These are phyloP conservation scores for Hemicentrotus pulcherrimus DNA, from an alignment of 35 echinoderm and acorn worm species.

Conservation along the genomic window DNA sequence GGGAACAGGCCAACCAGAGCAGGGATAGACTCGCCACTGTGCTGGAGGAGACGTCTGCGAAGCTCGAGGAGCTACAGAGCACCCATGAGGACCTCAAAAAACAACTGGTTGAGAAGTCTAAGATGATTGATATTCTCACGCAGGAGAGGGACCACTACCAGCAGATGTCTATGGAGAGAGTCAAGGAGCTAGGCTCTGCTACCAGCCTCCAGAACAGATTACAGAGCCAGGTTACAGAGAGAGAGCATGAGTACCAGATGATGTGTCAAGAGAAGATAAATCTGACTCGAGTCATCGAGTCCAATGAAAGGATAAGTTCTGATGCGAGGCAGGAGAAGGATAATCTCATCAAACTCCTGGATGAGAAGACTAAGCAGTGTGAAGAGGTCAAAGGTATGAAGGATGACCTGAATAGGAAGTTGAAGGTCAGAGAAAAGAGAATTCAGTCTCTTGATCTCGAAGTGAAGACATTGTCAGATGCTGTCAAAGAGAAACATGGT, in stretches of 20 bases:
- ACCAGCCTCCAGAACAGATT: slow-evolving; percentile 41
- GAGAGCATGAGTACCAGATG: background rate
- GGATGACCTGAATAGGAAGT: slow-evolving; percentile 52
- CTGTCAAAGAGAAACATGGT: slow-evolving; percentile 32
- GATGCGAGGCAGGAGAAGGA: slow-evolving; percentile 47
- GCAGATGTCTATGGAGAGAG: slow-evolving; percentile 28
- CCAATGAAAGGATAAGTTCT: slow-evolving; percentile 14
- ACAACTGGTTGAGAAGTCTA: slow-evolving; percentile 44
- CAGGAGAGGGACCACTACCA: slow-evolving; percentile 54
- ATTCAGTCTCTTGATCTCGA: slow-evolving; percentile 34
- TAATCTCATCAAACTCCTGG: slow-evolving; percentile 33
- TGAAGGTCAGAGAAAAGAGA: slow-evolving; percentile 59
- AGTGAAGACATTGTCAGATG: background rate
- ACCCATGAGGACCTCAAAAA: background rate
- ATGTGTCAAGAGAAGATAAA: slow-evolving; percentile 11
- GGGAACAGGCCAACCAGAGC: slow-evolving; percentile 36
- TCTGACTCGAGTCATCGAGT: slow-evolving; percentile 38
- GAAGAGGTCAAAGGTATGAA: slow-evolving; percentile 37
- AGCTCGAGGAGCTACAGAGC: background rate
- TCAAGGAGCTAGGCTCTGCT: background rate
- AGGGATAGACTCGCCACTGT: slow-evolving; percentile 34
- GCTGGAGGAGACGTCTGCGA: slow-evolving; percentile 32
- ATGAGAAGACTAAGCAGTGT: slow-evolving; percentile 43
- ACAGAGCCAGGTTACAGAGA: slow-evolving; percentile 16
- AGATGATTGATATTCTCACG: slow-evolving; percentile 19